A percentile compares a stretch with the other conserved stretches of the same genome.
phyloP scores from a whole-genome alignment of 2,888 invertebrate genomes.

The Dermolepida albohirtum region DNA sequence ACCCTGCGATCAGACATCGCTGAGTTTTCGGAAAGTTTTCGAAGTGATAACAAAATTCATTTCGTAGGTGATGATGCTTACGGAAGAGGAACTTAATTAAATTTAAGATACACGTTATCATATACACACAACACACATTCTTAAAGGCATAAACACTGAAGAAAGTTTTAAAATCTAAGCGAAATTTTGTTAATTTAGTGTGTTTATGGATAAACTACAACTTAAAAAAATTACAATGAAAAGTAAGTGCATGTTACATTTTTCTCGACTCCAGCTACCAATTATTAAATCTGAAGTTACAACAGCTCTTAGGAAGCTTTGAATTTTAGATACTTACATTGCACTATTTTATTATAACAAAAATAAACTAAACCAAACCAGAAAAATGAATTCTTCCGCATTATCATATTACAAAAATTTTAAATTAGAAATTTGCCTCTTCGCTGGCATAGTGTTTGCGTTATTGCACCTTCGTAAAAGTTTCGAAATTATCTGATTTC shows the following conservation, averaged over 20 bases:
- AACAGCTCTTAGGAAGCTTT: too few relatives aligned
- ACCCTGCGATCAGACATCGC: slow-evolving; percentile 28
- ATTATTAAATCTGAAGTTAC: too few relatives aligned
- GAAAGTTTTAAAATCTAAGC: slow-evolving; percentile 2
- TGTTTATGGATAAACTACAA: not conserved
- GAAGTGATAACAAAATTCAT: slow-evolving; percentile 14
- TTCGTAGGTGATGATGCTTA: slow-evolving; percentile 17
- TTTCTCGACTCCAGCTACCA: not conserved
- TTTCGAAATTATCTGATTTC: slow-evolving; percentile 21
- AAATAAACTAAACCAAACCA: too few relatives aligned
- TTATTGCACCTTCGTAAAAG: not conserved
- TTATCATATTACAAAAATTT: too few relatives aligned
- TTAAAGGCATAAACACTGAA: not conserved
- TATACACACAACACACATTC: not conserved
- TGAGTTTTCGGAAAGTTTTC: slow-evolving; percentile 19
- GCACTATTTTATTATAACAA: too few relatives aligned
- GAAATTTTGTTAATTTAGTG: not conserved
- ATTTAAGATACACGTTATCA: slow-evolving; percentile 12
- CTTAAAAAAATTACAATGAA: not conserved
- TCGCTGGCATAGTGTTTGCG: not conserved
- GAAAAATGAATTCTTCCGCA: too few relatives aligned
- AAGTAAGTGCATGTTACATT: slow-evolving; percentile 16
- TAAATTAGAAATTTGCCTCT: not conserved
- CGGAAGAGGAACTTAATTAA: slow-evolving; percentile 20
- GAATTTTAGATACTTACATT: too few relatives aligned